Conservation (phyloP, 2,113 vertebrate species). For the Carollia perspicillata region DNA sequence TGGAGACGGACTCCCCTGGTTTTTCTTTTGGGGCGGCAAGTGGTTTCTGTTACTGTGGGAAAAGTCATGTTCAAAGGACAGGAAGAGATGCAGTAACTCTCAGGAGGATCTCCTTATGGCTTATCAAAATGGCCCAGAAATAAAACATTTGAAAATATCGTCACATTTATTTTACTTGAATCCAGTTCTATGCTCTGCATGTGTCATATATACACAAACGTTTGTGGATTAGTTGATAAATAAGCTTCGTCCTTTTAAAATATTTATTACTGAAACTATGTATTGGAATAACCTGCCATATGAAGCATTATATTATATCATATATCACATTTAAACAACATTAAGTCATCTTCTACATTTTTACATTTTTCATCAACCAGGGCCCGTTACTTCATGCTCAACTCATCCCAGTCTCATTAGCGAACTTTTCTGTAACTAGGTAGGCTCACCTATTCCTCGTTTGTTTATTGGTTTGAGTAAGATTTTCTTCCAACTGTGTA, state of each 20-base stretch:
- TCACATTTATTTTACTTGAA: slow-evolving; percentile 17
- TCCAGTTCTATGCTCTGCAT: neutral
- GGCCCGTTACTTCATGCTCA: slow-evolving; percentile 34
- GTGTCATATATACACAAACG: neutral
- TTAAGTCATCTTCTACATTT: neutral
- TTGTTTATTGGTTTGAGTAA: slow-evolving; percentile 61
- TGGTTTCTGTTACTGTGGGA: neutral
- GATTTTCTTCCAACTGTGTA: slow-evolving; percentile 52
- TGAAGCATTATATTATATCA: neutral
- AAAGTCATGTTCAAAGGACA: neutral
- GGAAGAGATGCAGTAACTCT: neutral
- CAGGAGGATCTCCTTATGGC: neutral
- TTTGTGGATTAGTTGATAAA: neutral
- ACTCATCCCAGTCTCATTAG: slow-evolving; percentile 51
- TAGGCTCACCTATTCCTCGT: slow-evolving; percentile 59
- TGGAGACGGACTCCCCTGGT: neutral
- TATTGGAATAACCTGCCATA: neutral
- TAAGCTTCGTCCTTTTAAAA: neutral
- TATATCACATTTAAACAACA: neutral
- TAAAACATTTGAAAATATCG: neutral
- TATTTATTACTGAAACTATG: neutral
- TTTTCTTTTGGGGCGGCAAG: slow-evolving; percentile 12
- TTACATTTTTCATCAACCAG: slow-evolving; percentile 25
- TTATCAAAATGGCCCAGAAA: neutral
- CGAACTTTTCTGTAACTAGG: slow-evolving; percentile 47